Conservation (phyloP, 2,113 vertebrate genomes). For the Macquaria ambigua region DNA sequence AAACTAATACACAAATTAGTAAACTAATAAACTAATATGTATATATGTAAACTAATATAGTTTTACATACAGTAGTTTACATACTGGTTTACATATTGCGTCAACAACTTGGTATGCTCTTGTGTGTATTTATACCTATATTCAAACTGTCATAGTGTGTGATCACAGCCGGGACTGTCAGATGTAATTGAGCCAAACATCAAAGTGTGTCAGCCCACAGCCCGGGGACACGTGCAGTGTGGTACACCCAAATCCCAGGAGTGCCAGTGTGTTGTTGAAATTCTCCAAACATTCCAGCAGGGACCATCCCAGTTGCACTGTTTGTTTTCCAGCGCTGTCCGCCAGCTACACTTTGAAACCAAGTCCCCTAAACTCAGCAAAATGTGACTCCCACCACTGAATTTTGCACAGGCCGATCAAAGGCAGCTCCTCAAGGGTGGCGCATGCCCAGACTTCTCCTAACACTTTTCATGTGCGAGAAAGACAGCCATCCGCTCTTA, state of each 20-base stretch:
- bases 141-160: neutral
- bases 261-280: slow-evolving; percentile 36
- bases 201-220: slow-evolving; percentile 47
- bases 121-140: slow-evolving; percentile 6
- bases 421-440: slow-evolving; percentile 64
- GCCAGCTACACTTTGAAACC: slow-evolving; percentile 67
- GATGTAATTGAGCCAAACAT: slow-evolving; percentile 51
- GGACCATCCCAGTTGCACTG: slow-evolving; percentile 46
- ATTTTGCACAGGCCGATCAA: slow-evolving; percentile 76
- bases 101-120: neutral
- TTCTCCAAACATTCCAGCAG: slow-evolving; percentile 55
- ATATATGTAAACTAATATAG: neutral
- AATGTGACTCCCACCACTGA: slow-evolving; percentile 68
- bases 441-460: slow-evolving; percentile 46
- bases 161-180: slow-evolving; percentile 33
- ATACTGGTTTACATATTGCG: slow-evolving; percentile 7
- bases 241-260: slow-evolving; percentile 38
- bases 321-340: slow-evolving; percentile 62
- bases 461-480: slow-evolving; percentile 52
- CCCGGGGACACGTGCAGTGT: slow-evolving; percentile 29
- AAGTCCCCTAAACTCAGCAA: slow-evolving; percentile 75
- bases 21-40: neutral
- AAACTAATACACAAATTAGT: neutral
- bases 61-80: neutral
- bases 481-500: slow-evolving; percentile 46